phyloP scores from a whole-genome alignment of 2,888 invertebrate species.

The Pseudococcus viburni region DNA sequence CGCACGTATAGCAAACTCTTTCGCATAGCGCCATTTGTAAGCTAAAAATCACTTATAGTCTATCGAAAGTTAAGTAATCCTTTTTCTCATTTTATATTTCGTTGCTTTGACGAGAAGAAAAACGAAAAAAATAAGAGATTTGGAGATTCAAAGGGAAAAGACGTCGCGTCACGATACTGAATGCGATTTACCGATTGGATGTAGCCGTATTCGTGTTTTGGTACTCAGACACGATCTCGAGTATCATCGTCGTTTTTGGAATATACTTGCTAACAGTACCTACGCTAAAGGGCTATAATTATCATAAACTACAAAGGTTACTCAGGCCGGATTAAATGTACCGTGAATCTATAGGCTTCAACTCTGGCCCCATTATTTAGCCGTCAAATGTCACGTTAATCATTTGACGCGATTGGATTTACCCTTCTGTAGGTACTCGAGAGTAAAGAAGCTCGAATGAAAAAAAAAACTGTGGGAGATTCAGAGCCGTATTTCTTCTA shows the following conservation, averaged over 20 bases:
- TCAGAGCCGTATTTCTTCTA: too few species aligned
- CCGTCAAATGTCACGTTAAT: conserved; percentile 39
- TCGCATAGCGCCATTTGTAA: not conserved
- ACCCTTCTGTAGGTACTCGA: not conserved
- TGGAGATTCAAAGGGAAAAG: not conserved
- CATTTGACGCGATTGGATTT: not conserved
- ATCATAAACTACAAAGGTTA: conserved; percentile 31
- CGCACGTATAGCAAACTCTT: not conserved
- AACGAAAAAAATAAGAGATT: not conserved
- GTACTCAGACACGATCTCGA: conserved; percentile 1
- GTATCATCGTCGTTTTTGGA: conserved; percentile 17
- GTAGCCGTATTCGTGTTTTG: not conserved
- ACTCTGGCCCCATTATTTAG: conserved; percentile 17
- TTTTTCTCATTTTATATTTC: too few species aligned
- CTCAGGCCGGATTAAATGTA: conserved; percentile 31
- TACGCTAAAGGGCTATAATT: not conserved
- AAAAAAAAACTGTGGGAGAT: not conserved
- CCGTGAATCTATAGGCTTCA: not conserved
- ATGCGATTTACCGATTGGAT: not conserved
- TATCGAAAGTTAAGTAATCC: too few species aligned
- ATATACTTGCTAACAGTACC: not conserved
- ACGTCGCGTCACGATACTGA: not conserved
- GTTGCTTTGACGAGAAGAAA: not conserved
- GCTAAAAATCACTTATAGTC: too few species aligned
- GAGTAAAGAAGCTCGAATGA: not conserved